Base-by-base conservation (phyloP, 2,113 vertebrate species). In the Lycocorax pyrrhopterus region DNA sequence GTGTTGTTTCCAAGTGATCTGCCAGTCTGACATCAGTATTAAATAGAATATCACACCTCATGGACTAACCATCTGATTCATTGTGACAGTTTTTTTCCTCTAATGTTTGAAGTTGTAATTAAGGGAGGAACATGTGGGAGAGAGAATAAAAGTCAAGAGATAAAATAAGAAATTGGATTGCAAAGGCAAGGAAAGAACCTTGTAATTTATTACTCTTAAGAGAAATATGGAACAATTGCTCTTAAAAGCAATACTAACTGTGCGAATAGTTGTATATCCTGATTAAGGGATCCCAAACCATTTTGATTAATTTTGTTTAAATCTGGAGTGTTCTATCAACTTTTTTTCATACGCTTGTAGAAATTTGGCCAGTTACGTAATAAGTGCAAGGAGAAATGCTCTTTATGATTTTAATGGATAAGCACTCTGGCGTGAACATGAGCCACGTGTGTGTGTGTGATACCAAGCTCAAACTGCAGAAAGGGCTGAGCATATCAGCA, bases 141-240 rank as follows among this genome's bases (percentile, higher is more conserved):
- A 87, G 53, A 84, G 89, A 86, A 84, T 80, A 94, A 92, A 94
- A 95, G 84, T 92, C 68, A 83, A 67, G 73, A 77, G 64, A 84
- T 88, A 93, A 91, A 94, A 80, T 77, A 92, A 95, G 90, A 93
- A 92, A 86, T 84, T 76, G 23, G 33, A 84, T 69, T 84, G 73
- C 46, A 89, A 81, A 91, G 27, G 77, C 90, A 76, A 69, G 66
- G 52, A 75, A 77, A 74, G 47, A 90, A 78, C 59, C 56, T 81
- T 84, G 52, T 60, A 74, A 93, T 89, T 96, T 89, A 85, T 82
- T 87, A 76, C 58, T 89, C 37, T 29, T 37, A 33, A 64, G 55
- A 84, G 78, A 86, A 94, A 76, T 47, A 62, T 5, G 19, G 55
- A 64, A 53, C 64, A 62, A 62, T n/a, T 69, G 33, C 55, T 71